phyloP scores from a whole-genome alignment of 1,140 invertebrate genomes.

The Platyscapa corneri region DNA sequence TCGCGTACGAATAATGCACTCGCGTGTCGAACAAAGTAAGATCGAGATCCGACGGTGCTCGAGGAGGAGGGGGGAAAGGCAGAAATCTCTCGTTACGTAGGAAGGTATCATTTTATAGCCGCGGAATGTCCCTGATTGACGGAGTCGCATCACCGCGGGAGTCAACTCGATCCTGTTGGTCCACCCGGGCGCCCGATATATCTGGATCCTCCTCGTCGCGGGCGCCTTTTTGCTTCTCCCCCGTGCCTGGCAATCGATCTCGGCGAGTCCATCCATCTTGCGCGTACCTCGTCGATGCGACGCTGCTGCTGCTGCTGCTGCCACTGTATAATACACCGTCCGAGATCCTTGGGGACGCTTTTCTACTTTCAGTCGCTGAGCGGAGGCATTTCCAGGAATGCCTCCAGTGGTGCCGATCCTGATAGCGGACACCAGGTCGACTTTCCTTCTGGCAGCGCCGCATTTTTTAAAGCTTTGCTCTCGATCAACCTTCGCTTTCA shows the following conservation, averaged over 20 bases:
- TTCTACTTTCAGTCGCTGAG: no score
- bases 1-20: not conserved
- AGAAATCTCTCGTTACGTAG: not conserved
- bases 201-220: not conserved
- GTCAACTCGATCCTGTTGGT: not conserved
- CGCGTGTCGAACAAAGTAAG: not conserved
- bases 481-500: no score
- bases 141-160: not conserved
- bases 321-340: no score
- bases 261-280: not conserved
- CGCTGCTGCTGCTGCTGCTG: no score
- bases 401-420: no score
- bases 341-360: no score
- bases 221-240: not conserved
- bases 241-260: no score
- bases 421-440: not conserved
- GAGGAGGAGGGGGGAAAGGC: not conserved
- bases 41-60: not conserved
- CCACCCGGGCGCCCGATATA: constrained; percentile 13
- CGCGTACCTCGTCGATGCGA: not conserved
- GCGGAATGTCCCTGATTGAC: not conserved
- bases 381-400: not conserved
- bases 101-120: not conserved
- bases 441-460: no score
- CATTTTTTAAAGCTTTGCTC: no score